A percentile compares a stretch with the other conserved stretches of the same genome.
Evolutionary conservation across 2,888 invertebrate species (phyloP).

Genomic region (Latrodectus elegans): DNA sequence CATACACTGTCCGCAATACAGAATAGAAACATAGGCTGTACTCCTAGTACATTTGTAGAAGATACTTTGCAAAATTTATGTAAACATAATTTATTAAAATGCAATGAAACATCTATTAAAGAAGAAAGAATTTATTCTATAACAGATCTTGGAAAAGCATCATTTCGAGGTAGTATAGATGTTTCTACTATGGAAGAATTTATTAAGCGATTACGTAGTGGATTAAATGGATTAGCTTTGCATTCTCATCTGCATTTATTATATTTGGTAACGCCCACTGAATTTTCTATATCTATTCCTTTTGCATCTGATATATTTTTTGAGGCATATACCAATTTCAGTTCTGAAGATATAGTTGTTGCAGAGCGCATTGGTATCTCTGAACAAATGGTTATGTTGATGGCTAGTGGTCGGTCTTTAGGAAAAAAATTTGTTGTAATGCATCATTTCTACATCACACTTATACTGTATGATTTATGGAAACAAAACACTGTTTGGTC

Average conservation of each 20-base stretch:
- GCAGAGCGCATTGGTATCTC: constrained; percentile 85
- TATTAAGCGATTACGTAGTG: constrained; percentile 83
- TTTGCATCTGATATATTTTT: constrained; percentile 79
- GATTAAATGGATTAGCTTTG: constrained; percentile 85
- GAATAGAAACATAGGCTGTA: constrained; percentile 72
- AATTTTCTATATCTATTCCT: constrained; percentile 79
- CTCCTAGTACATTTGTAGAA: constrained; percentile 38
- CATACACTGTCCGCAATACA: constrained; percentile 83
- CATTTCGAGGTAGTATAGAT: constrained; percentile 90
- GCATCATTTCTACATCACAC: constrained; percentile 87
- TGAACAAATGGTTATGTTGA: constrained; percentile 82
- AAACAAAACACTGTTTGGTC: constrained; percentile 76
- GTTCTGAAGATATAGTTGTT: constrained; percentile 81
- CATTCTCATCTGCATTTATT: constrained; percentile 88
- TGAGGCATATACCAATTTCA: constrained; percentile 81
- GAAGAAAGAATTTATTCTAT: constrained; percentile 72
- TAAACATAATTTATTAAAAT: constrained; percentile 41
- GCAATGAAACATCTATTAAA: not conserved
- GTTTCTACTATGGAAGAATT: constrained; percentile 82
- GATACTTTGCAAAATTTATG: constrained; percentile 28
- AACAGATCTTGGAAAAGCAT: constrained; percentile 83
- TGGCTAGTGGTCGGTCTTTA: constrained; percentile 82
- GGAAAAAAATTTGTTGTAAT: constrained; percentile 79
- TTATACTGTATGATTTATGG: constrained; percentile 85
- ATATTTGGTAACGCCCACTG: constrained; percentile 89